Conservation (phyloP, 1,140 invertebrate species). For the Euborellia annulipes region DNA sequence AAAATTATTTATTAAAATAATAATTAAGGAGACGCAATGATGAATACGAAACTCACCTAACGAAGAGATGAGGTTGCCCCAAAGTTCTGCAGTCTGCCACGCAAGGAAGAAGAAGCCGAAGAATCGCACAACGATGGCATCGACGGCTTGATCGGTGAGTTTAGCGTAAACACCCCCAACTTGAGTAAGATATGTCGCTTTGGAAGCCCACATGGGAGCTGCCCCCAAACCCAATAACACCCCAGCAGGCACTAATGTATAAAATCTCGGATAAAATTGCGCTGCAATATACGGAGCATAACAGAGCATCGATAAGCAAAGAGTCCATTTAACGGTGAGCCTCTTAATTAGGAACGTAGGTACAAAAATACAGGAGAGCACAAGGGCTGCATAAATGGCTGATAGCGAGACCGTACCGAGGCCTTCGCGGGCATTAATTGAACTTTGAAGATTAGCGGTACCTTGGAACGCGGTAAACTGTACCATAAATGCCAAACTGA, state of each 20-base stretch:
- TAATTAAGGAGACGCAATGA: too few species aligned
- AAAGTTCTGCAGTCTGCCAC: constrained; percentile 87
- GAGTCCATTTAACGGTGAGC: constrained; percentile 88
- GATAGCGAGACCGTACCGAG: constrained; percentile 70
- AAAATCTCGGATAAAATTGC: constrained; percentile 81
- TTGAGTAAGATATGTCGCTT: constrained; percentile 89
- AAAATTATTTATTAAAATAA: too few species aligned
- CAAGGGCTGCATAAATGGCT: constrained; percentile 73
- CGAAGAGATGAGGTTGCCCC: constrained; percentile 94
- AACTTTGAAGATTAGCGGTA: constrained; percentile 76
- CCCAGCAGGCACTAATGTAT: constrained; percentile 82
- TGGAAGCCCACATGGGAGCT: constrained; percentile 91
- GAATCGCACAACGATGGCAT: constrained; percentile 84
- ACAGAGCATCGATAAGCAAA: constrained; percentile 77
- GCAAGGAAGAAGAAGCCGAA: constrained; percentile 97
- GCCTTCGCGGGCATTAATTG: constrained; percentile 67
- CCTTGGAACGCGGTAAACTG: constrained; percentile 86
- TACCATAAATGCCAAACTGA: constrained; percentile 79
- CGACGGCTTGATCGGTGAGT: constrained; percentile 67
- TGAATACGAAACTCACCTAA: constrained; percentile 50
- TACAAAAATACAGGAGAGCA: constrained; percentile 84
- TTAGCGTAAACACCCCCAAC: constrained; percentile 77
- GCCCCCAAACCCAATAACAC: constrained; percentile 78
- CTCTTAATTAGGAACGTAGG: constrained; percentile 76
- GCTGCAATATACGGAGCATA: constrained; percentile 87